Base-by-base conservation (phyloP, 2,888 invertebrate genomes). In the Eucera pruinosa region DNA sequence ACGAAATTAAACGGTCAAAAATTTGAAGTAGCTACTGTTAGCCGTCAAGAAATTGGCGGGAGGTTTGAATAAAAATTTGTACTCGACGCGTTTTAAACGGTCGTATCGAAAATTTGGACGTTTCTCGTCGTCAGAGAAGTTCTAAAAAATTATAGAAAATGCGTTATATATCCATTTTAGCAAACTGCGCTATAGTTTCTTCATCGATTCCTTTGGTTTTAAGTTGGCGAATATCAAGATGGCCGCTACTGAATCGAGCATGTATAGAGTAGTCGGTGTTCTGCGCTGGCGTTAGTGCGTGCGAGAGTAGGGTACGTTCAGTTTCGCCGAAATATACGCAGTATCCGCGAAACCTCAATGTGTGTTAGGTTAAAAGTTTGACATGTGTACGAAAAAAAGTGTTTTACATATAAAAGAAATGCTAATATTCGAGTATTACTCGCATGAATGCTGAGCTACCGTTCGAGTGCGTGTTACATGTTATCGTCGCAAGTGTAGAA, bases 201-300 rank as follows among this genome's bases (percentile, higher is more conserved):
- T 64, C 57, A 78, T 73, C 57, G 81, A 79, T 77, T 69, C 54
- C 54, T 45, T 69, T 48, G 69, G 71, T 78, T 85, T 79, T 18
- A 71, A 68, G 68, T 50, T 36, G 9, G 18, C 55, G 41, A 39
- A 52, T 61, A 50, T 58, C 79, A 85, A 84, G 82, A 85, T 86
- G 84, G 86, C 86, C 55, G 78, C 72, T 45, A 64, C 50, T n/a
- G 72, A 57, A 78, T 74, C 70, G 65, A 62, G 85, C 75, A 64
- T 75, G 73, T 68, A 67, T 66, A 73, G 65, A 69, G 73, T 55
- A 30, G 64, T 71, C 61, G 57, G 79, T 64, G 68, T 75, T 61
- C 64, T 60, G 77, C 80, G 61, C 60, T 78, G 74, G 57, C 71
- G 76, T 83, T 80, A 77, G 78, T 76, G 30, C 73, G 47, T 78